Evolutionary conservation across 2,113 vertebrate species (phyloP).

Genomic region (Melanotaenia duboulayi): DNA sequence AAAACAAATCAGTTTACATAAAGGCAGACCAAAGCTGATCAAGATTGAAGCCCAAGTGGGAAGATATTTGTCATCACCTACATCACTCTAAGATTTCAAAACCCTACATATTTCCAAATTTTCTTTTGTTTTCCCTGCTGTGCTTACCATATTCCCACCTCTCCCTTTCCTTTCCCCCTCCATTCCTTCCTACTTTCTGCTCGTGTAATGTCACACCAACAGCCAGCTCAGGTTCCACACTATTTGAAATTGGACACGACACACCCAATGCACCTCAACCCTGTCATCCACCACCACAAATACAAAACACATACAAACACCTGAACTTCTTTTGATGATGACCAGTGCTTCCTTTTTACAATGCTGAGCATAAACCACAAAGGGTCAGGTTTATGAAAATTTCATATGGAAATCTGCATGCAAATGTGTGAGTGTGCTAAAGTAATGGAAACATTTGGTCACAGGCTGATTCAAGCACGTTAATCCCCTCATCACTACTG

Average conservation of each 20-base stretch:
- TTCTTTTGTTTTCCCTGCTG: not conserved
- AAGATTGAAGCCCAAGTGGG: not conserved
- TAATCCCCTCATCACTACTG: slow-evolving; percentile 10
- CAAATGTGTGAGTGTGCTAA: slow-evolving; percentile 61
- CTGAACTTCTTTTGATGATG: slow-evolving; percentile 6
- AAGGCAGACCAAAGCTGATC: not conserved
- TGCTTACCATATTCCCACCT: not conserved
- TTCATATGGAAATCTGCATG: slow-evolving; percentile 67
- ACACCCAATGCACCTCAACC: slow-evolving; percentile 53
- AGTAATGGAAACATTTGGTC: slow-evolving; percentile 51
- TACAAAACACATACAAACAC: slow-evolving; percentile 34
- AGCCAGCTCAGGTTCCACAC: slow-evolving; percentile 67
- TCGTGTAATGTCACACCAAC: slow-evolving; percentile 49
- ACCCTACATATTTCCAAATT: not conserved
- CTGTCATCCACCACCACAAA: slow-evolving; percentile 11
- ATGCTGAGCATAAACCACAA: slow-evolving; percentile 12
- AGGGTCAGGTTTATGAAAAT: slow-evolving; percentile 65
- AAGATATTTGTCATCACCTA: slow-evolving; percentile 1
- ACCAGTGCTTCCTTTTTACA: slow-evolving; percentile 12
- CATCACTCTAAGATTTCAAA: slow-evolving; percentile 1
- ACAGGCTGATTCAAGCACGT: slow-evolving; percentile 4
- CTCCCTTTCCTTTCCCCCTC: not conserved
- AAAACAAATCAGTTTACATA: slow-evolving; percentile 28
- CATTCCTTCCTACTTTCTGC: slow-evolving; percentile 16
- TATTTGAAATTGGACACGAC: slow-evolving; percentile 63